Conservation (phyloP, 1,140 invertebrate species). For the Cherax destructor region DNA sequence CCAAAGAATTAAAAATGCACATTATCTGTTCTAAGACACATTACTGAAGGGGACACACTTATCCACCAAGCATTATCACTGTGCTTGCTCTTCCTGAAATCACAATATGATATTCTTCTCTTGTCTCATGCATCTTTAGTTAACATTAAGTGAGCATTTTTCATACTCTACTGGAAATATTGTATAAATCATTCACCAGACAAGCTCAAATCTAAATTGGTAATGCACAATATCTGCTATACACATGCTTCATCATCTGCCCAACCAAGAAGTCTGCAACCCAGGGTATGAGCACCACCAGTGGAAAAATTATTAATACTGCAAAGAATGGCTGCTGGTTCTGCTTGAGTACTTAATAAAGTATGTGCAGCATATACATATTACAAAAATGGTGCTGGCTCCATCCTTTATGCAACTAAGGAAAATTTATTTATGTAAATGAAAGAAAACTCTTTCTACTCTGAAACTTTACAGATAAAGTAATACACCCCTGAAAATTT, state of each 20-base stretch:
- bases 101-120: slow-evolving; percentile 48
- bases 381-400: slow-evolving; percentile 22
- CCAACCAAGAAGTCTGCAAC: slow-evolving; percentile 34
- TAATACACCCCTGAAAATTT: background rate
- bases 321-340: slow-evolving; percentile 20
- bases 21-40: slow-evolving; percentile 52
- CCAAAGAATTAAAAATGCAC: slow-evolving; percentile 31
- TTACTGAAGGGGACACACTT: slow-evolving; percentile 30
- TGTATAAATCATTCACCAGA: background rate
- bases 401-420: slow-evolving; percentile 39
- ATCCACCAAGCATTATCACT: slow-evolving; percentile 47
- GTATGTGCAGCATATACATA: slow-evolving; percentile 34
- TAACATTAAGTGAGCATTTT: slow-evolving; percentile 30
- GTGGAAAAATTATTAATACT: slow-evolving; percentile 22
- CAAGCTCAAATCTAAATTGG: slow-evolving; percentile 3
- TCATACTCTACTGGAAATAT: background rate
- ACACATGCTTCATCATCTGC: slow-evolving; percentile 51
- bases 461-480: slow-evolving; percentile 3
- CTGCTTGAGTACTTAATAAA: slow-evolving; percentile 30
- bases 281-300: slow-evolving; percentile 43
- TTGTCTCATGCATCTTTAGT: slow-evolving; percentile 42
- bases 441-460: slow-evolving; percentile 35
- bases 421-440: slow-evolving; percentile 3
- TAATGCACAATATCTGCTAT: slow-evolving; percentile 14
- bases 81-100: slow-evolving; percentile 39